Evolutionary conservation across 2,797 vertebrate species (phyloP), one percentile per base, ranked within the genome.

Genomic region (Epinephelus awoara): DNA sequence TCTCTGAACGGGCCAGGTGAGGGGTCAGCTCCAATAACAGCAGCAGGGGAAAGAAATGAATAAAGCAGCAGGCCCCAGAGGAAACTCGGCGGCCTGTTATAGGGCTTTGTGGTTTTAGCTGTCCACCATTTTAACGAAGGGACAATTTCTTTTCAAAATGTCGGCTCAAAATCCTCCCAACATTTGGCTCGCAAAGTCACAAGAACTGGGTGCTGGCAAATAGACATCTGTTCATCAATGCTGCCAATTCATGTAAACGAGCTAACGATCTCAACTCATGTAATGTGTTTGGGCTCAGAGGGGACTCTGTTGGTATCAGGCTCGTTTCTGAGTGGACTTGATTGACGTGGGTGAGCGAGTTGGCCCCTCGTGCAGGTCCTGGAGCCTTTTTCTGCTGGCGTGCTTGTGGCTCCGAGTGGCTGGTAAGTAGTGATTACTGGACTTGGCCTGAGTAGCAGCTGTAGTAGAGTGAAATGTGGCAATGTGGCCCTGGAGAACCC

Each of bases 401-500:
- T 73, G 76, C 82, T 85, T 75, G 77, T 79, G 78, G 80, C 83
- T 82, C 75, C 2, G 79, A 83, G 76, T 86, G 87, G 70, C 87
- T 91, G 81, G 56, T 89, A 85, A 87, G 84, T 88, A 91, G 86
- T 90, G 86, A 93, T 92, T 91, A 91, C 80, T 87, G 76, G 84
- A 86, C 74, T 84, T 90, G 88, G 89, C 73, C 82, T 19, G 77
- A 82, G 80, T 72, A 79, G 82, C 74, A 72, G 84, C 80, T 82
- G 79, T 77, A 88, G 85, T 62, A 19, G 77, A 91, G 89, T 50
- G 52, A 84, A 88, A 88, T 80, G 87, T 90, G 85, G 80, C 83
- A 77, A 90, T 82, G 80, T 81, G 83, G 81, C 85, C 76, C 79
- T 25, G 67, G 90, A 91, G 86, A 89, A 87, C 50, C 83, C 79